Percentiles rank a stretch among this genome's conserved stretches.
Conservation (phyloP, 2,113 vertebrate species). For the Haliaeetus leucogaster region DNA sequence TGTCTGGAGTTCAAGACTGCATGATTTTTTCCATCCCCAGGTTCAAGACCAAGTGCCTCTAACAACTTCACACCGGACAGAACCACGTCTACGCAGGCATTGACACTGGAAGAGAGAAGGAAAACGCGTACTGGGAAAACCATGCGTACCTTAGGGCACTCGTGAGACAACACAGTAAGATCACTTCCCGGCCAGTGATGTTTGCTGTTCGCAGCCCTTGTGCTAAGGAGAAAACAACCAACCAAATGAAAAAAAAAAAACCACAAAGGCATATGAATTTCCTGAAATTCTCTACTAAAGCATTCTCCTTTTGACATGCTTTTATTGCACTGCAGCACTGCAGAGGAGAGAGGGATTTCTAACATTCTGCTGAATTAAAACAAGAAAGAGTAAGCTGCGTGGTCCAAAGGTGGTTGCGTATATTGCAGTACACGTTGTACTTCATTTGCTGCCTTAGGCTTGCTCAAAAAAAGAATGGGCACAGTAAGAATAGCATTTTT, state of each 20-base stretch:
- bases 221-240: neutral
- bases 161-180: neutral
- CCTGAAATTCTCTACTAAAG: neutral
- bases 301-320: neutral
- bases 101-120: constrained; percentile 78
- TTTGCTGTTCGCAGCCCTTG: neutral
- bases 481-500: neutral
- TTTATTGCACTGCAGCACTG: neutral
- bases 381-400: neutral
- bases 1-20: constrained; percentile 77
- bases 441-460: neutral
- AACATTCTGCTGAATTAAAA: neutral
- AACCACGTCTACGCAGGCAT: constrained; percentile 94
- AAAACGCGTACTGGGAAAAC: neutral
- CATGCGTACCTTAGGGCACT: accelerated
- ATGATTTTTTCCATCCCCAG: constrained; percentile 79
- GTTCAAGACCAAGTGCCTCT: constrained; percentile 83
- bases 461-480: neutral
- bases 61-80: constrained; percentile 90
- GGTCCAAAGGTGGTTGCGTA: neutral
- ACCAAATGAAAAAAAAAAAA: no score
- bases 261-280: neutral
- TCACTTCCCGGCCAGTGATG: neutral
- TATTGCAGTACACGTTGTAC: neutral
- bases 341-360: neutral